A percentile compares a stretch with the other conserved stretches of the same genome.
phyloP scores from a whole-genome alignment of 2,888 invertebrate genomes.

The Aricia artaxerxes region DNA sequence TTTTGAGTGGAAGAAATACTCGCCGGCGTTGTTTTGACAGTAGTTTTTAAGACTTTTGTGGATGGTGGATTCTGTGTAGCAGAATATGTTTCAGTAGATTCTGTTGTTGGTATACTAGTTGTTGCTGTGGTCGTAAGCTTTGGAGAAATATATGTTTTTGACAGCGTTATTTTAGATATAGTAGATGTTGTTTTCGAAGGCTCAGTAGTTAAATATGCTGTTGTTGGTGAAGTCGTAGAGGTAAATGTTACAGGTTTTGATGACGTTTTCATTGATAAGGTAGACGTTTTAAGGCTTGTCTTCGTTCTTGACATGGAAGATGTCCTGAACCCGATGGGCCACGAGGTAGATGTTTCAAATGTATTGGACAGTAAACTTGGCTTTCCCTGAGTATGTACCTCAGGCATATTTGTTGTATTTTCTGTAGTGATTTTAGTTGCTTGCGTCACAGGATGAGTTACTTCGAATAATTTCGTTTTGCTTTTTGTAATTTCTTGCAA shows the following conservation, averaged over 20 bases:
- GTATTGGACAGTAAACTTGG: background rate
- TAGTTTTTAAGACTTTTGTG: background rate
- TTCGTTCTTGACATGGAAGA: background rate
- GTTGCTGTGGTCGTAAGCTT: background rate
- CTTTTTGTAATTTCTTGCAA: background rate
- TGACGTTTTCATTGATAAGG: background rate
- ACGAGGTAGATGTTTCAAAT: background rate
- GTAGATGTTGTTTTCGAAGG: background rate
- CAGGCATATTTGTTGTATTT: background rate
- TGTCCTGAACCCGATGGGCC: background rate
- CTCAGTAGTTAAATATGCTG: background rate
- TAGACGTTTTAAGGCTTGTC: background rate
- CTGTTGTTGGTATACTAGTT: background rate
- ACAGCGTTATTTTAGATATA: background rate
- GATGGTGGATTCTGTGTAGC: background rate
- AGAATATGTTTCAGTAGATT: background rate
- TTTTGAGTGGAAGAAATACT: background rate
- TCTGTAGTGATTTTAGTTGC: background rate
- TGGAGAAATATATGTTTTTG: background rate
- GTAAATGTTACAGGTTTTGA: background rate
- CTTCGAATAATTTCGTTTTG: background rate
- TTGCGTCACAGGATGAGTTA: background rate
- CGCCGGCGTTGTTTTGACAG: background rate
- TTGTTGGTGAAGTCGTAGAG: background rate
- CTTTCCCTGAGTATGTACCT: background rate